Conservation (phyloP, 2,888 invertebrate species). For the Lypha dubia region DNA sequence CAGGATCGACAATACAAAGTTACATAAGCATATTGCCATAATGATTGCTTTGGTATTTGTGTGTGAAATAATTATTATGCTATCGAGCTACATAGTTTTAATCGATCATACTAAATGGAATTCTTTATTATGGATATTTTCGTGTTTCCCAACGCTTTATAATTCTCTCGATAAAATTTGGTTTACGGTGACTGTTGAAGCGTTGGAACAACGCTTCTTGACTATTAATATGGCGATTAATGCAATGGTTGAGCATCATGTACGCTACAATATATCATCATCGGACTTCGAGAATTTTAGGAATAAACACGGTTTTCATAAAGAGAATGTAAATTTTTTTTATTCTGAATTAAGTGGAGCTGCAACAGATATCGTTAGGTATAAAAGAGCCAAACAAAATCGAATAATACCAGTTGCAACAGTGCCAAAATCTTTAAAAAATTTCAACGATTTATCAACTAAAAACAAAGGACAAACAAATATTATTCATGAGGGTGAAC, state of each 20-base stretch:
- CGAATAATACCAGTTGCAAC: slow-evolving; percentile 45
- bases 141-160: slow-evolving; percentile 80
- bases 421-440: slow-evolving; percentile 40
- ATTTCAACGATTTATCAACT: slow-evolving; percentile 51
- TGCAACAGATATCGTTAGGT: slow-evolving; percentile 20
- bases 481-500: slow-evolving; percentile 77
- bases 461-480: slow-evolving; percentile 34
- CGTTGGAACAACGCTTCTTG: slow-evolving; percentile 80
- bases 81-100: slow-evolving; percentile 77
- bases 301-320: background rate
- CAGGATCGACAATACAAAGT: slow-evolving; percentile 76
- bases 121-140: slow-evolving; percentile 79
- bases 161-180: slow-evolving; percentile 83
- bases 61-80: slow-evolving; percentile 78
- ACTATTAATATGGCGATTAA: slow-evolving; percentile 75
- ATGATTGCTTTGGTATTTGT: slow-evolving; percentile 78
- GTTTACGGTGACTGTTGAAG: slow-evolving; percentile 81
- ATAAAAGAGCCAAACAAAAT: slow-evolving; percentile 63
- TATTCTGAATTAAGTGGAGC: slow-evolving; percentile 76
- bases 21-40: slow-evolving; percentile 77
- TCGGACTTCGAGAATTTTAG: too few species aligned
- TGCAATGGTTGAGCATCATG: slow-evolving; percentile 78
- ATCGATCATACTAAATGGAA: slow-evolving; percentile 78
- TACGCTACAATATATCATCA: slow-evolving; percentile 73
- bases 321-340: slow-evolving; percentile 76